Evolutionary conservation across 2,888 invertebrate species (phyloP).

Genomic region (Paralinhomoeus sp.): DNA sequence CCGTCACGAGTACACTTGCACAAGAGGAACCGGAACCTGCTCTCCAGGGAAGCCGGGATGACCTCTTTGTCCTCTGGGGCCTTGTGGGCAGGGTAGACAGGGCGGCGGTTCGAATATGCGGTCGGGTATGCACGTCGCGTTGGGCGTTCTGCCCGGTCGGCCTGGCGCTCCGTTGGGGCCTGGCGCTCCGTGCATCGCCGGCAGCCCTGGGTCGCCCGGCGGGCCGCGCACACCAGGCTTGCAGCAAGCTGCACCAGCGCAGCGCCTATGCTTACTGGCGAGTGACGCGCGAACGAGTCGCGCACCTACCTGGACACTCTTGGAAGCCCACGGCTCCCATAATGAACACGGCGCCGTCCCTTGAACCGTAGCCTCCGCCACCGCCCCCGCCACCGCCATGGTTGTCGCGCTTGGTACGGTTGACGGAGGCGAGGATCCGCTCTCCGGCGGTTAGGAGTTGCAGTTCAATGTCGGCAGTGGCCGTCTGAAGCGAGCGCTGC

Average conservation of each 20-base stretch:
- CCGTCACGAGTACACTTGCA: no score
- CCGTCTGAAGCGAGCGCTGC: constrained; percentile 9
- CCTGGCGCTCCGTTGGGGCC: constrained; percentile 24
- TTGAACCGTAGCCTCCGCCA: neutral
- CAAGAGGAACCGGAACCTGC: no score
- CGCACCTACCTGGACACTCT: constrained; percentile 18
- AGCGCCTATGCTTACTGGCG: neutral
- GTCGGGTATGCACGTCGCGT: constrained; percentile 24
- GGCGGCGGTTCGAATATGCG: constrained; percentile 25
- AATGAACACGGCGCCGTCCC: constrained; percentile 14
- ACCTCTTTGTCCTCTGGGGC: constrained; percentile 11
- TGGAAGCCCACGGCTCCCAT: constrained; percentile 20
- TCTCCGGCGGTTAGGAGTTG: constrained; percentile 14
- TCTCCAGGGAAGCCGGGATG: constrained; percentile 19
- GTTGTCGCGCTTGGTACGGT: constrained; percentile 1
- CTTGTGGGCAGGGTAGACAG: constrained; percentile 23
- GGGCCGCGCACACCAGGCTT: constrained; percentile 20
- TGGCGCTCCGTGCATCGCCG: constrained; percentile 15
- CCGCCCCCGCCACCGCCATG: neutral
- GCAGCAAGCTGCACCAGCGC: constrained; percentile 16
- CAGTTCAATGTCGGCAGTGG: constrained; percentile 16
- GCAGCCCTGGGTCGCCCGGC: constrained; percentile 16
- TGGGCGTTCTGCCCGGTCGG: constrained; percentile 23
- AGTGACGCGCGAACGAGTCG: neutral
- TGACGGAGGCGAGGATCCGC: constrained; percentile 3